Evolutionary conservation across 2,888 invertebrate species (phyloP).

Genomic region (Carcina quercana): DNA sequence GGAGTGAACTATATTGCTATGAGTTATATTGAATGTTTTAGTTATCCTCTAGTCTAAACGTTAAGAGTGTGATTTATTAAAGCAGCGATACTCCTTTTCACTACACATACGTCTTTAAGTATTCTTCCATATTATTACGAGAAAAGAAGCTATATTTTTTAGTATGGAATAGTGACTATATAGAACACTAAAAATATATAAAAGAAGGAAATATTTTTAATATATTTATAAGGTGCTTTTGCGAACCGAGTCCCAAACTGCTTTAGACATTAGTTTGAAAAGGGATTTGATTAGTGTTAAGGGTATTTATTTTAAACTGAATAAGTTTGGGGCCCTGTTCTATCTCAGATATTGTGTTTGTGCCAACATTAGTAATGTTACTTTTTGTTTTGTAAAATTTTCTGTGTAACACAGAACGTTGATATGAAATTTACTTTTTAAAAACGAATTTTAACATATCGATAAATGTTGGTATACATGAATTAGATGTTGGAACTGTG

Average conservation of each 20-base stretch:
- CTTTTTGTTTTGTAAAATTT: conserved; percentile 2
- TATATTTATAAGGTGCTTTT: conserved; percentile 62
- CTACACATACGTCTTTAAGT: conserved; percentile 45
- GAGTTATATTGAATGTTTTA: conserved; percentile 46
- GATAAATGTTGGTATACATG: conserved; percentile 45
- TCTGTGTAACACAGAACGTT: neutral
- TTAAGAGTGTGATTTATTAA: conserved; percentile 43
- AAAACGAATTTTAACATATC: conserved; percentile 39
- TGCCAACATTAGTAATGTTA: conserved; percentile 46
- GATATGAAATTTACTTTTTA: neutral
- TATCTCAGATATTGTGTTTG: conserved; percentile 43
- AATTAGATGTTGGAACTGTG: too few species aligned
- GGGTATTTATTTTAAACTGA: conserved; percentile 49
- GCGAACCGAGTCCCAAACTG: conserved; percentile 42
- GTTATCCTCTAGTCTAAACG: conserved; percentile 67
- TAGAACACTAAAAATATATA: conserved; percentile 29
- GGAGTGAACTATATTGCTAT: conserved; percentile 46
- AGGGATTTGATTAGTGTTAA: conserved; percentile 61
- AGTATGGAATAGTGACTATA: conserved; percentile 49
- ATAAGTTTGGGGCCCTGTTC: conserved; percentile 45
- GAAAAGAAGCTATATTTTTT: conserved; percentile 58
- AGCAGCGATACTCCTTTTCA: conserved; percentile 32
- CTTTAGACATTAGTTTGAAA: conserved; percentile 45
- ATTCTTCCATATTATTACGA: conserved; percentile 55
- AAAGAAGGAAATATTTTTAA: conserved; percentile 34